Conservation (phyloP, 35 echinoderm and acorn worm genomes). For the Heliocidaris tuberculata region DNA sequence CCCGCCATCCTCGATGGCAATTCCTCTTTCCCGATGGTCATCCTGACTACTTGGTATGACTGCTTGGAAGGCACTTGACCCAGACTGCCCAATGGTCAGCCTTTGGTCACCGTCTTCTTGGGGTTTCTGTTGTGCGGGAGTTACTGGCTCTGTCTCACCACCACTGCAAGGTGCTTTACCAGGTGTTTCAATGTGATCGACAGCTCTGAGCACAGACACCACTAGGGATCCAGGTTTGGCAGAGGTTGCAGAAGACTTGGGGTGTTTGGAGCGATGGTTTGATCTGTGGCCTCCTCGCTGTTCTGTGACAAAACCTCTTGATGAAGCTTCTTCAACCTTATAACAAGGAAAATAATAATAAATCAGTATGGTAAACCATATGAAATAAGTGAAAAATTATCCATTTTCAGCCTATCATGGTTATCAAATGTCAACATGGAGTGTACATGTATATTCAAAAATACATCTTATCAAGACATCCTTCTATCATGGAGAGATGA, state of each 20-base stretch:
- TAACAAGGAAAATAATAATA: background rate
- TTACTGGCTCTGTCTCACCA: background rate
- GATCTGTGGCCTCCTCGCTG: background rate
- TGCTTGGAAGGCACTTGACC: constrained; percentile 52
- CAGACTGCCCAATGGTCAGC: constrained; percentile 42
- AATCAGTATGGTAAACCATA: background rate
- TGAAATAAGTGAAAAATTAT: too few relatives aligned
- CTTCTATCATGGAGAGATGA: too few relatives aligned
- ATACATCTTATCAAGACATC: too few relatives aligned
- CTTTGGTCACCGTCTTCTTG: background rate
- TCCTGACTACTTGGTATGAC: background rate
- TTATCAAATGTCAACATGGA: too few relatives aligned
- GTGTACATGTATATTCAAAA: too few relatives aligned
- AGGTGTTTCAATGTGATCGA: constrained; percentile 46
- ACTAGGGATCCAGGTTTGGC: constrained; percentile 28
- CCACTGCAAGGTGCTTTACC: background rate
- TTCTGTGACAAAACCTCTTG: constrained; percentile 28
- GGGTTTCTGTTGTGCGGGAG: background rate
- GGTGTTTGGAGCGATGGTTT: background rate
- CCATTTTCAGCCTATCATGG: too few relatives aligned
- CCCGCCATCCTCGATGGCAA: background rate
- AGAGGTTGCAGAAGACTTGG: background rate
- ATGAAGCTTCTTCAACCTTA: constrained; percentile 19
- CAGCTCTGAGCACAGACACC: constrained; percentile 53
- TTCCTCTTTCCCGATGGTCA: background rate